These are phyloP conservation scores for Mus minutoides DNA, from an alignment of 2,797 vertebrate genomes.

Conservation along the genomic window DNA sequence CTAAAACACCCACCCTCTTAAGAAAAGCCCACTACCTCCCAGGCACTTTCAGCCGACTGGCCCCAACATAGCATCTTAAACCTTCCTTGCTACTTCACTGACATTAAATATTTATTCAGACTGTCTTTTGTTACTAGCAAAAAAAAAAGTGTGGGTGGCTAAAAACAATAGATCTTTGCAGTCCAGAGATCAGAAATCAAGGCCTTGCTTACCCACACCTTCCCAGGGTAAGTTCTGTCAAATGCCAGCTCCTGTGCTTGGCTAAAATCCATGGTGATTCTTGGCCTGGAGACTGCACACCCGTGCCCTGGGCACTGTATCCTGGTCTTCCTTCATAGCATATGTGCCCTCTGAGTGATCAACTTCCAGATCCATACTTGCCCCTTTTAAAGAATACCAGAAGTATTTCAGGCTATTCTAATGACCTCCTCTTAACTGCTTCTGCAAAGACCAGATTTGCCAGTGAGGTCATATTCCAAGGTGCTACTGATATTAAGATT, in stretches of 20 bases:
- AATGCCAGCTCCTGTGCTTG: background rate
- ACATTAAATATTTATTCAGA: background rate
- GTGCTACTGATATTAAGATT: background rate
- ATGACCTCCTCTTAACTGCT: background rate
- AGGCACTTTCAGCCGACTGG: background rate
- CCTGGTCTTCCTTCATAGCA: background rate
- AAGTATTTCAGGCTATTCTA: background rate
- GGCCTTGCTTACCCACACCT: background rate
- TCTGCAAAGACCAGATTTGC: background rate
- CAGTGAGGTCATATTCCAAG: background rate
- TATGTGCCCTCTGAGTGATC: background rate
- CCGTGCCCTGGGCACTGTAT: background rate
- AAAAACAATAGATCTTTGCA: background rate
- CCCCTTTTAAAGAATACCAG: background rate
- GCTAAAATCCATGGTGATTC: background rate
- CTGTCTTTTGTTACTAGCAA: background rate
- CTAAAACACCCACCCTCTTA: background rate
- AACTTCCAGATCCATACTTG: background rate
- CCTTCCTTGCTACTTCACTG: background rate
- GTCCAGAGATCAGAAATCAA: background rate
- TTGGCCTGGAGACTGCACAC: background rate
- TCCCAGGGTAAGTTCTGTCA: background rate
- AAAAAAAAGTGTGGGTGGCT: background rate
- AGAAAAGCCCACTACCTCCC: background rate
- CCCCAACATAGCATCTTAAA: fast-evolving